Base-by-base conservation (phyloP, 2,888 invertebrate genomes). In the Tuta absoluta region DNA sequence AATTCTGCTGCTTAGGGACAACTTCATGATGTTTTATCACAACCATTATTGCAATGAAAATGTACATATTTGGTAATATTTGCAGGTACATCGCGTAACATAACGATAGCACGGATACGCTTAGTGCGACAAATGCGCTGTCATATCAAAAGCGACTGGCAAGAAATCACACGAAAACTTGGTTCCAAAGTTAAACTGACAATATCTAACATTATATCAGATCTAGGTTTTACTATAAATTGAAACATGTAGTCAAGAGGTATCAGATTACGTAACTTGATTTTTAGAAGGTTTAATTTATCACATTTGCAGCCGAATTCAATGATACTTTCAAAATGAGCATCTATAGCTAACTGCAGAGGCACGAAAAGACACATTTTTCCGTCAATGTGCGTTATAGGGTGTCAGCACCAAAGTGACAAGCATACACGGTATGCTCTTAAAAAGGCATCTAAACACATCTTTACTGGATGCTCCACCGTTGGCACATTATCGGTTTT, bases 1-100 rank as follows among this genome's bases (percentile, higher is more conserved):
- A 65, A 53, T 69, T 73, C 51, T 62, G 62, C 53, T 71, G 72
- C 76, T 76, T 75, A 73, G 78, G 77, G 83, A 86, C 84, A 87
- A 87, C 84, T 81, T 82, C 66, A 81, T 84, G 80, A 84, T 84
- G 78, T 79, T 80, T 79, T 85, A 86, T 89, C 91, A 91, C 91
- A 91, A 91, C 91, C 91, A 85, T 87, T 87, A 87, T 85, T 88
- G 88, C 84, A 89, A 87, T 85, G 80, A 85, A 85, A 80, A 80
- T 78, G 71, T 80, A 77, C 82, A 83, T 83, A 82, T 89, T 90
- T 89, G 87, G 89, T 88, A 83, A 84, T 73, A 78, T 78, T 82
- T 77, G 78, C 86, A 89, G 86, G 88, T 87, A 89, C 86, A 79
- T 78, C 76, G 80, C 77, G 75, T 80, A 76, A 76, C 70, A 74